phyloP scores from a whole-genome alignment of 1,140 invertebrate species.

The Parapsyche elsis region DNA sequence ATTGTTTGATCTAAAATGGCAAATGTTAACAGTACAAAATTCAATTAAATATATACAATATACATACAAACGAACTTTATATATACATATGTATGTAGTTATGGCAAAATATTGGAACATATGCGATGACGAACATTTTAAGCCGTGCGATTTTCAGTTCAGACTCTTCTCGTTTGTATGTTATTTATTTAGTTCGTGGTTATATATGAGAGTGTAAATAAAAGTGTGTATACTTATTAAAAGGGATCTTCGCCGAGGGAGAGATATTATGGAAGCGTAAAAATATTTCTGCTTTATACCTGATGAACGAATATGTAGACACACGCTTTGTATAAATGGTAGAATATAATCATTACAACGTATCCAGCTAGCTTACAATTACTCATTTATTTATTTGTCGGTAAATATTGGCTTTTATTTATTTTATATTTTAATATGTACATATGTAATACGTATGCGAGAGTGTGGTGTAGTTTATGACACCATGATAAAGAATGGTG shows the following conservation, averaged over 20 bases:
- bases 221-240: slow-evolving; percentile 23
- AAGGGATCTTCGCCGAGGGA: slow-evolving; percentile 17
- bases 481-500: slow-evolving; percentile 35
- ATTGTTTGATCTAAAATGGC: neutral
- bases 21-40: neutral
- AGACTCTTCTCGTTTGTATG: neutral
- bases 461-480: slow-evolving; percentile 36
- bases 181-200: slow-evolving; percentile 35
- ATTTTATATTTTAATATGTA: neutral
- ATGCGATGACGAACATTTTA: neutral
- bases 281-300: slow-evolving; percentile 49
- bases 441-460: neutral
- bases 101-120: too few relatives aligned
- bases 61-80: too few relatives aligned
- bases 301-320: too few relatives aligned
- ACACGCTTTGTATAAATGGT: too few relatives aligned
- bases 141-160: neutral
- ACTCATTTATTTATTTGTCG: neutral
- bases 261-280: slow-evolving; percentile 38
- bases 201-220: slow-evolving; percentile 39
- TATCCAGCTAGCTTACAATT: neutral
- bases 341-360: too few relatives aligned
- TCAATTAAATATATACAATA: too few relatives aligned
- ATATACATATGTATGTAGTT: too few relatives aligned
- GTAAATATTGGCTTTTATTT: neutral